phyloP scores from a whole-genome alignment of 1,140 invertebrate species.

The Drosophila subpulchrella region DNA sequence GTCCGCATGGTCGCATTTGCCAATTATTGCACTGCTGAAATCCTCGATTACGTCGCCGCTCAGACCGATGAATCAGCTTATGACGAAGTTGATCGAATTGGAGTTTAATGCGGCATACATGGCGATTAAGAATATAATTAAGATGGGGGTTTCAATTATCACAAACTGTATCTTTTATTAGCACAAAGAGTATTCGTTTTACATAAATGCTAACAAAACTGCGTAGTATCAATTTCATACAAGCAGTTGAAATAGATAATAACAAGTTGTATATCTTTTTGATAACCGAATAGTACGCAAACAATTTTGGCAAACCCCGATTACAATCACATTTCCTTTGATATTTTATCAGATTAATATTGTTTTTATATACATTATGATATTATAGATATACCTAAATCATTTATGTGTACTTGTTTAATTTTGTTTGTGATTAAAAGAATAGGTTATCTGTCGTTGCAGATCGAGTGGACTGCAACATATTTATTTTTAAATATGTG shows the following conservation, averaged over 20 bases:
- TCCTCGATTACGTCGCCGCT: neutral
- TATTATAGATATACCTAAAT: too few relatives aligned
- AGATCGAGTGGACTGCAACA: neutral
- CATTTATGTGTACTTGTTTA: neutral
- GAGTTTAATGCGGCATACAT: neutral
- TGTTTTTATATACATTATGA: too few relatives aligned
- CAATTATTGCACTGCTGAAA: neutral
- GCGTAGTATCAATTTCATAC: too few relatives aligned
- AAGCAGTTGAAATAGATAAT: neutral
- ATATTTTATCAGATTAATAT: neutral
- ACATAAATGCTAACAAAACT: too few relatives aligned
- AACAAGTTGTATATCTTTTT: neutral
- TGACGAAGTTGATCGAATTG: neutral
- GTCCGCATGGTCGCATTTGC: slow-evolving; percentile 7
- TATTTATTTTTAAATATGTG: neutral
- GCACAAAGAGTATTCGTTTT: too few relatives aligned
- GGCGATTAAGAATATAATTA: too few relatives aligned
- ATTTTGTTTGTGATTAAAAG: neutral
- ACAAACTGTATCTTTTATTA: too few relatives aligned
- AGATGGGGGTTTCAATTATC: too few relatives aligned
- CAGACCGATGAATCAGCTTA: slow-evolving; percentile 4
- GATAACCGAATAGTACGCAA: too few relatives aligned
- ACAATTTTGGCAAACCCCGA: neutral
- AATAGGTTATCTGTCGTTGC: neutral
- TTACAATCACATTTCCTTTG: neutral